Base-by-base conservation (phyloP, 1,140 invertebrate genomes). In the Phymorhynchus buccinoides region DNA sequence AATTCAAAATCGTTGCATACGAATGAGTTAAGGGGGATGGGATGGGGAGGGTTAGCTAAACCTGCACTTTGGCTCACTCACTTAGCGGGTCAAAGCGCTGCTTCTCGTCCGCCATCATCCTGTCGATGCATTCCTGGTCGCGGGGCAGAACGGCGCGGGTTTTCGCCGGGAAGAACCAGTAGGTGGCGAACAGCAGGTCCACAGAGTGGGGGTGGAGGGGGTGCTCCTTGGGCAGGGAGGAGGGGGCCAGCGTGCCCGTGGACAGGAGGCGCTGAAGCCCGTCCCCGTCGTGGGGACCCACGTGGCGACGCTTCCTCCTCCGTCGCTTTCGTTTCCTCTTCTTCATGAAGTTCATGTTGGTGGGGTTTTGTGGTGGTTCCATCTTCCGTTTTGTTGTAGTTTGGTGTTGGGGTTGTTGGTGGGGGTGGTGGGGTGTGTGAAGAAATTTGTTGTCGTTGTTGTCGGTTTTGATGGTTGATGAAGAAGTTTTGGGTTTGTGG, bases 171-270 rank as follows among this genome's bases (percentile, higher is more conserved):
- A 93, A 94, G 89, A 94, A 94, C 94, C 94, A 94, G 87, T 94
- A 95, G 9, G 94, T 95, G 48, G 94, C 94, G 89, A 95, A 95
- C 41, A 95, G 86, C 14, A 94, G 83, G 85, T 95, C 94, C 77
- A 94, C 93, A 22, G 91, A 91, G 83, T 92, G 87, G 56, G 89
- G 90, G 75, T 89, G 91, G 52, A 91, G 88, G 16, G 90, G 89
- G 87, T 92, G 90, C 44, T 86, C 81, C 0, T 66, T 12, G 39
- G 87, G 77, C n/a, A 93, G 82, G 1, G 92, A 88, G n/a, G 93
- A 90, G 27, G 93, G 93, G 9, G 92, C 94, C 56, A 94, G 85
- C 22, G 93, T 94, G 32, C 94, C 94, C 37, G 94, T 94, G 16
- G 93, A 94, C 77, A 94, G 89, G 0, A 94, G 87, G 87, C 94